phyloP scores from a whole-genome alignment of 2,797 vertebrate species.

The Phalanger gymnotis region DNA sequence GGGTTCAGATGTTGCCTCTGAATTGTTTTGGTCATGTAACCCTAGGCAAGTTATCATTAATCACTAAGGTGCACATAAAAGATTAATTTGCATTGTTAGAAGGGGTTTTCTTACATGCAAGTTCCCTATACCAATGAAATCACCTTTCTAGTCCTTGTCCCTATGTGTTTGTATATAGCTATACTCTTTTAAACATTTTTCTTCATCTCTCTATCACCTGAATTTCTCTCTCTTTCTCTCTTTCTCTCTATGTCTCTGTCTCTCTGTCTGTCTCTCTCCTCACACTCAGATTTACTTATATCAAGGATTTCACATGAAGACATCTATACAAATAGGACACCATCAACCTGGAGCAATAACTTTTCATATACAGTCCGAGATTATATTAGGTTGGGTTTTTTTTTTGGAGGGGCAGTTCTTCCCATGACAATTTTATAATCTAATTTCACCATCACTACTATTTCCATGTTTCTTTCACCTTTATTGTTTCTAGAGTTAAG shows the following conservation, averaged over 20 bases:
- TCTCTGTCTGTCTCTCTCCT: background rate
- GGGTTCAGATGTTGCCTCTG: background rate
- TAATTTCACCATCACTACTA: constrained; percentile 15
- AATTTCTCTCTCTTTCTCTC: background rate
- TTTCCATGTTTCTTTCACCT: background rate
- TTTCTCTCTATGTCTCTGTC: background rate
- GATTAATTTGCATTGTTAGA: background rate
- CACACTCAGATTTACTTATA: background rate
- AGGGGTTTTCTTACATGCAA: background rate
- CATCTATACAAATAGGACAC: background rate
- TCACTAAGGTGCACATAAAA: background rate
- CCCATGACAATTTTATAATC: constrained; percentile 17
- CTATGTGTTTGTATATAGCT: background rate
- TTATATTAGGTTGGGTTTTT: background rate
- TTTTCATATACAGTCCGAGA: background rate
- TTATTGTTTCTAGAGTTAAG: constrained; percentile 7
- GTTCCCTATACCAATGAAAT: background rate
- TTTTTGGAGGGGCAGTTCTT: background rate
- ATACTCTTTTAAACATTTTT: background rate
- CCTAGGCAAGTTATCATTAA: background rate
- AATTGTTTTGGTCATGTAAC: background rate
- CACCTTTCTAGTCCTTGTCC: background rate
- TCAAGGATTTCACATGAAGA: background rate
- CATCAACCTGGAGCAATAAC: background rate
- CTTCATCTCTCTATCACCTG: background rate